Evolutionary conservation across 37 sponge, comb jelly and placozoan genomes (phyloP).

Genomic region (Oscarella lobularis): DNA sequence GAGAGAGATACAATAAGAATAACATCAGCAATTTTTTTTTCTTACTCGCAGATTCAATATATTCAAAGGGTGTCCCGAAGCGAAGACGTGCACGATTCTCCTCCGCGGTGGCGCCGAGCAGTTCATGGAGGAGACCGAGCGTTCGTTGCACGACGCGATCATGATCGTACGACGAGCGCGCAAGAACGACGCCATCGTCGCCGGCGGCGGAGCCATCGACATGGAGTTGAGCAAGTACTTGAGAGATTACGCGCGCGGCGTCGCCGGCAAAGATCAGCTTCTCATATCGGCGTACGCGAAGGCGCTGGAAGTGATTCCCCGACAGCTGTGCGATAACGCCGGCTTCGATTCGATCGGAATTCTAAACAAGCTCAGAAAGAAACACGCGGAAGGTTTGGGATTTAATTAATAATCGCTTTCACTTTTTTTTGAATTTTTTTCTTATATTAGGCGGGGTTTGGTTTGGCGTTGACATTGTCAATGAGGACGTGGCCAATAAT

Average conservation of each 20-base stretch:
- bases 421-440: neutral
- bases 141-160: conserved; percentile 99
- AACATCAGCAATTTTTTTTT: too few species aligned
- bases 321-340: conserved; percentile 98
- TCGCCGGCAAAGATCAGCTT: conserved; percentile 96
- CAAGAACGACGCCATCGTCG: conserved; percentile 95
- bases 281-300: conserved; percentile 86
- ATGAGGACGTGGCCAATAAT: conserved; percentile 89
- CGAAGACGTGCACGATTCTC: conserved; percentile 95
- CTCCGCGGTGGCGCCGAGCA: conserved; percentile 97
- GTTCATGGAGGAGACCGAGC: conserved; percentile 99
- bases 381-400: conserved; percentile 43
- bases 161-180: conserved; percentile 97
- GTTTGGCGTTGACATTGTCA: conserved; percentile 93
- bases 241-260: conserved; percentile 71
- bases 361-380: conserved; percentile 91
- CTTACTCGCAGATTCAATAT: conserved; percentile 72
- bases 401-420: neutral
- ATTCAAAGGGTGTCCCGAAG: conserved; percentile 85
- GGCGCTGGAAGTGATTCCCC: conserved; percentile 92
- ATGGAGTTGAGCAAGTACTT: conserved; percentile 93
- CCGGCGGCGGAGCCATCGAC: conserved; percentile 99
- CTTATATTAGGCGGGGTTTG: conserved; percentile 67
- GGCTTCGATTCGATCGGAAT: conserved; percentile 96
- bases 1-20: too few species aligned